These are phyloP conservation scores for Octonoba sinensis DNA, from an alignment of 2,888 invertebrate genomes.

Conservation along the genomic window DNA sequence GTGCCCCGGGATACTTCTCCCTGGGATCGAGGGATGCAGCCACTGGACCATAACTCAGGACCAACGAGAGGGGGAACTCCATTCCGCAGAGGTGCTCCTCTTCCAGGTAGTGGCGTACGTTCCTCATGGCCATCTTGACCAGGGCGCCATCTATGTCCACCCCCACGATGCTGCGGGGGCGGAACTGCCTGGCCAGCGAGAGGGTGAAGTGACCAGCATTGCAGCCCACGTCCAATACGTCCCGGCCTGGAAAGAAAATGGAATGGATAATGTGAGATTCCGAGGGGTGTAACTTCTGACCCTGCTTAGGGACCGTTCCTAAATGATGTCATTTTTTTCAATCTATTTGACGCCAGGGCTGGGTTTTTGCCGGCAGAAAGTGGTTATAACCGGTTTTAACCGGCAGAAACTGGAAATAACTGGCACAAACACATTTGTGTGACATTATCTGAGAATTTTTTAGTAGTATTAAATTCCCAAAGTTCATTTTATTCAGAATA, in stretches of 20 bases:
- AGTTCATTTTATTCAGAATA: too few species aligned
- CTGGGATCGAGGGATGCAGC: conserved; percentile 64
- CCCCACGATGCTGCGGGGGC: conserved; percentile 87
- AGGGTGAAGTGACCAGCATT: conserved; percentile 97
- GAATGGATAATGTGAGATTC: too few species aligned
- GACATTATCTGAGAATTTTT: too few species aligned
- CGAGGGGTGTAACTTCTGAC: too few species aligned
- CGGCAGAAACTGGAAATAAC: too few species aligned
- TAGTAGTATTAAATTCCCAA: too few species aligned
- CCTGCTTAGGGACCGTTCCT: too few species aligned
- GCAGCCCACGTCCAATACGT: conserved; percentile 97
- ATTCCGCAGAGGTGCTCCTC: conserved; percentile 50
- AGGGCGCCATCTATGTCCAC: conserved; percentile 94
- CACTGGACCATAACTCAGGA: conserved; percentile 86
- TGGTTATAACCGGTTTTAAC: too few species aligned
- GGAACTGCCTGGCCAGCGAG: conserved; percentile 86
- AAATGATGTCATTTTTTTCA: too few species aligned
- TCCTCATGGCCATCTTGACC: conserved; percentile 82
- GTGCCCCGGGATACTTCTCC: conserved; percentile 38
- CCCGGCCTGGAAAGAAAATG: conserved; percentile 77
- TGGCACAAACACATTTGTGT: too few species aligned
- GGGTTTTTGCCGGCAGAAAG: too few species aligned
- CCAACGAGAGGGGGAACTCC: conserved; percentile 88
- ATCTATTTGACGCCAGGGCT: too few species aligned
- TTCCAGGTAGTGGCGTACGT: conserved; percentile 73